Evolutionary conservation across 2,888 invertebrate species (phyloP).

Genomic region (Melangyna quadrimaculata): DNA sequence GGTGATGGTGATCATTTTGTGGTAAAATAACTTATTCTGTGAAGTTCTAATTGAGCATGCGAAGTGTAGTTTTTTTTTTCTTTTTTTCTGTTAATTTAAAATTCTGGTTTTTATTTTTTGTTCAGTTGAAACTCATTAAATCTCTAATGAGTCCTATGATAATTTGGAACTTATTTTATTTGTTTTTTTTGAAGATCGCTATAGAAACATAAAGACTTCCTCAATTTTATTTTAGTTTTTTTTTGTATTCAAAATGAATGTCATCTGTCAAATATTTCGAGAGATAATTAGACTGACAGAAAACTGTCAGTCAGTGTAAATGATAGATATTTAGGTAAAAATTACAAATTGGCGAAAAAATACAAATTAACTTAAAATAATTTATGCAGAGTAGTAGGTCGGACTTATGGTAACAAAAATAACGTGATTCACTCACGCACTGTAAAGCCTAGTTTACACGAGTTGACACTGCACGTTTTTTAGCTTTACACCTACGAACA

Average conservation of each 20-base stretch:
- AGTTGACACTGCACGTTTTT: no score
- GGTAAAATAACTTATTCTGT: conserved; percentile 12
- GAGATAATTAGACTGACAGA: conserved; percentile 5
- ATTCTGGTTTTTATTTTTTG: neutral
- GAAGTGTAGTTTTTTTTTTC: neutral
- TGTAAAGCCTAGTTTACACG: no score
- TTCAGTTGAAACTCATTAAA: conserved; percentile 8
- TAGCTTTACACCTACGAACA: no score
- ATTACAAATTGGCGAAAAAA: neutral
- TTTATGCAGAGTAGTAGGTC: neutral
- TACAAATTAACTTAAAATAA: neutral
- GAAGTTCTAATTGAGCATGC: conserved; percentile 18
- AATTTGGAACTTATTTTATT: neutral
- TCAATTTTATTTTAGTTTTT: neutral
- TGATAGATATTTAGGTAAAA: neutral
- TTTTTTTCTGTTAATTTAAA: neutral
- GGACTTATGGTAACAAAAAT: no score
- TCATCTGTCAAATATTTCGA: neutral
- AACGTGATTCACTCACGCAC: no score
- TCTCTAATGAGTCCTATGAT: conserved; percentile 20
- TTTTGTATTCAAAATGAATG: neutral
- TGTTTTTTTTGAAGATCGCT: neutral
- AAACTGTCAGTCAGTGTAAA: neutral
- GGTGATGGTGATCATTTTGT: conserved; percentile 13
- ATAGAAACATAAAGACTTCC: neutral